A percentile compares a stretch with the other conserved stretches of the same genome.
Evolutionary conservation across 2,797 vertebrate genomes (phyloP).

Genomic region (Helarctos malayanus): DNA sequence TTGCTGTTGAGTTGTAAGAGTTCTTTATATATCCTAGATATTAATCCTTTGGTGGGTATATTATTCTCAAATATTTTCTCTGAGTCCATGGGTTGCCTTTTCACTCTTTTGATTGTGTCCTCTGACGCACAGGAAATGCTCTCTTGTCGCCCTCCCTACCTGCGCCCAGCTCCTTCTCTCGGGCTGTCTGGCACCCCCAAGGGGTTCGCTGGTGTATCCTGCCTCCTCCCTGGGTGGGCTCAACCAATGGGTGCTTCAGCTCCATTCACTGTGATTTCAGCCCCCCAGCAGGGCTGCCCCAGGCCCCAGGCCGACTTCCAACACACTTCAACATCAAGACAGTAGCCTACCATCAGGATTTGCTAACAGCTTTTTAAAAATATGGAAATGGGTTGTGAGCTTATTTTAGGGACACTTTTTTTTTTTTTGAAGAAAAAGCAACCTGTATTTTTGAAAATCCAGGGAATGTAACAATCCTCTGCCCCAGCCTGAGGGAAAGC

Average conservation of each 20-base stretch:
- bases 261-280: background rate
- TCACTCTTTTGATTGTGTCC: background rate
- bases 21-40: background rate
- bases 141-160: background rate
- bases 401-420: background rate
- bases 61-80: background rate
- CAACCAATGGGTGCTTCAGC: background rate
- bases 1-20: background rate
- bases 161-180: background rate
- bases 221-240: background rate
- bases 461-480: background rate
- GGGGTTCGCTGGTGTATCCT: background rate
- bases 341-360: background rate
- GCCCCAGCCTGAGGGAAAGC: background rate
- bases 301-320: rapidly evolving
- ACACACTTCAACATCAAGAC: background rate
- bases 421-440: conserved; percentile 16
- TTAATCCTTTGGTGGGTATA: background rate
- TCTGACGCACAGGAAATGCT: background rate
- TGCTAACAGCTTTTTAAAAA: background rate
- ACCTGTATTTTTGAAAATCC: background rate
- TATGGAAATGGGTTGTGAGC: background rate
- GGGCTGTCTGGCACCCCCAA: too few relatives aligned
- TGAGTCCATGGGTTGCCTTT: background rate
- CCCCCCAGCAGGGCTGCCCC: too few relatives aligned